Base-by-base conservation (phyloP, 2,797 vertebrate genomes). In the Hephaestus fuliginosus region DNA sequence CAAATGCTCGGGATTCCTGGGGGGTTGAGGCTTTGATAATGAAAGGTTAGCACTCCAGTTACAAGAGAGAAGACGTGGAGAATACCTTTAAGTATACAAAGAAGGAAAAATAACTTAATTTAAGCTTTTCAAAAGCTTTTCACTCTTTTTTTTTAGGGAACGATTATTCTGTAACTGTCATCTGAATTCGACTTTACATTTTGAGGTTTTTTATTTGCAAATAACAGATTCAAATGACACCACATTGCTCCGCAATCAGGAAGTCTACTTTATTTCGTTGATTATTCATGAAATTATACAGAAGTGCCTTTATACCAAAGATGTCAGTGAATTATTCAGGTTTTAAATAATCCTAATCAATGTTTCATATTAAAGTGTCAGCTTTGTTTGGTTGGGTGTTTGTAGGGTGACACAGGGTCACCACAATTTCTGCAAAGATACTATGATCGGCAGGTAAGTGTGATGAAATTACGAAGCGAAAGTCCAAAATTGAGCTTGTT, bases 1-100 rank as follows among this genome's bases (percentile, higher is more conserved):
- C 70, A 69, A 80, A 84, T 78, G 82, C 63, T 83, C 70, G 65
- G 61, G 76, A 78, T 89, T 86, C 73, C 63, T 76, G 25, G n/a
- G 5, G 80, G 68, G 77, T 10, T 68, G 65, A 36, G 41, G 44
- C 14, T 69, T 48, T 25, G 56, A 85, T 82, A 74, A 68, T 44
- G 55, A 80, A 75, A 33, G 57, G 52, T 65, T 62, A 51, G 62
- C 25, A 20, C 74, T 85, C 49, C 2, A 15, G 41, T 48, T 28
- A 39, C 30, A 39, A 65, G 49, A 36, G 43, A n/a, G 25, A 61
- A 14, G 14, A 33, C 22, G 69, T 56, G 22, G 57, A 57, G 17
- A 53, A 78, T n/a, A 25, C 30, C 13, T 81, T 60, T 51, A 72
- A 53, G 66, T 17, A 51, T 0, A 57, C 12, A 78, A 33, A 65